Conservation (phyloP, 2,797 vertebrate genomes). For the Acridotheres tristis region DNA sequence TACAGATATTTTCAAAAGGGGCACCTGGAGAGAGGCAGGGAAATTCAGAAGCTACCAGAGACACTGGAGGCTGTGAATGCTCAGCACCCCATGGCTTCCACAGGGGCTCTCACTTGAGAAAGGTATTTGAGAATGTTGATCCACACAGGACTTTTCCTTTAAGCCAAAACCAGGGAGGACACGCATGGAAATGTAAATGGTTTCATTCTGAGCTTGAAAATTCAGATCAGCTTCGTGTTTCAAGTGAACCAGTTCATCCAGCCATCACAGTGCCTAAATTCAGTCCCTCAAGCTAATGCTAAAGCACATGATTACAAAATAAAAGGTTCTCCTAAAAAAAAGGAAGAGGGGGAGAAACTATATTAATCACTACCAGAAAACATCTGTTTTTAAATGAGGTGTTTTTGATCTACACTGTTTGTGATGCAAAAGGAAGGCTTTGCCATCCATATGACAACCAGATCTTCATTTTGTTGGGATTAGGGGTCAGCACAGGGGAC, state of each 20-base stretch:
- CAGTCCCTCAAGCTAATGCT: not conserved
- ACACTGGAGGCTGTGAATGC: not conserved
- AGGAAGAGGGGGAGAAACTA: not conserved
- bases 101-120: not conserved
- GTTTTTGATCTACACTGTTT: constrained; percentile 61
- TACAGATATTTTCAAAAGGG: not conserved
- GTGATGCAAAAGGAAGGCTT: constrained; percentile 60
- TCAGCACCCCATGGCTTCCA: not conserved
- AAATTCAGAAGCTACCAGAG: not conserved
- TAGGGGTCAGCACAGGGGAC: constrained; percentile 46
- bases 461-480: constrained; percentile 69
- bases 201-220: constrained; percentile 29
- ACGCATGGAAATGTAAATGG: not conserved
- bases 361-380: constrained; percentile 66
- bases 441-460: constrained; percentile 64
- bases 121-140: not conserved
- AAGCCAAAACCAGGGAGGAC: not conserved
- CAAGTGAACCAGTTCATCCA: not conserved
- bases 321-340: constrained; percentile 17
- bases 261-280: not conserved
- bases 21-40: not conserved
- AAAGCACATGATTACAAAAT: constrained; percentile 36
- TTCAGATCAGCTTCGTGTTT: constrained; percentile 10
- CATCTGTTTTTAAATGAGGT: constrained; percentile 62
- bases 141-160: not conserved